These are phyloP conservation scores for Mythimna impura DNA, from an alignment of 2,888 invertebrate genomes.

Conservation along the genomic window DNA sequence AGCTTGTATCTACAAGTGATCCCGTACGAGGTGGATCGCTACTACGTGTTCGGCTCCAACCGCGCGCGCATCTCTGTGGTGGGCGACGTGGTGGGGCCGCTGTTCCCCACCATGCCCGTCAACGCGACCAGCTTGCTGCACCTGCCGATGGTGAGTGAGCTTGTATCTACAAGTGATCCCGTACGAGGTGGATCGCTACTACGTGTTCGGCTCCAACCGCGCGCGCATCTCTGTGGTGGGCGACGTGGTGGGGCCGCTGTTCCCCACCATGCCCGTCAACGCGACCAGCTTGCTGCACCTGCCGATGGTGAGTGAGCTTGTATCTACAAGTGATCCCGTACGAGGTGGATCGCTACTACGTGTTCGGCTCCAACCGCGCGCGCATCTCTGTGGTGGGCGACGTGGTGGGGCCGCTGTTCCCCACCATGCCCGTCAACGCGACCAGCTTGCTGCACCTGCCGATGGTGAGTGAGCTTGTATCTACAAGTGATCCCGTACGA, in stretches of 20 bases:
- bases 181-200: constrained; percentile 72
- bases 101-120: constrained; percentile 97
- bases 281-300: constrained; percentile 93
- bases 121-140: constrained; percentile 95
- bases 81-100: constrained; percentile 97
- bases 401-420: constrained; percentile 97
- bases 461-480: no score
- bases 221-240: constrained; percentile 95
- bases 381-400: constrained; percentile 95
- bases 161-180: neutral
- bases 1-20: constrained; percentile 88
- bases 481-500: no score
- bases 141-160: constrained; percentile 91
- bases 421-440: constrained; percentile 97
- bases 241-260: constrained; percentile 97
- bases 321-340: no score
- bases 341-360: no score
- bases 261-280: constrained; percentile 97
- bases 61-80: constrained; percentile 94
- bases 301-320: no score
- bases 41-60: constrained; percentile 98
- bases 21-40: constrained; percentile 93
- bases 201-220: constrained; percentile 87
- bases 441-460: constrained; percentile 94
- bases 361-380: constrained; percentile 97